A percentile compares a stretch with the other conserved stretches of the same genome.
Evolutionary conservation across 2,888 invertebrate species (phyloP).

Genomic region (Caenorhabditis sp.): DNA sequence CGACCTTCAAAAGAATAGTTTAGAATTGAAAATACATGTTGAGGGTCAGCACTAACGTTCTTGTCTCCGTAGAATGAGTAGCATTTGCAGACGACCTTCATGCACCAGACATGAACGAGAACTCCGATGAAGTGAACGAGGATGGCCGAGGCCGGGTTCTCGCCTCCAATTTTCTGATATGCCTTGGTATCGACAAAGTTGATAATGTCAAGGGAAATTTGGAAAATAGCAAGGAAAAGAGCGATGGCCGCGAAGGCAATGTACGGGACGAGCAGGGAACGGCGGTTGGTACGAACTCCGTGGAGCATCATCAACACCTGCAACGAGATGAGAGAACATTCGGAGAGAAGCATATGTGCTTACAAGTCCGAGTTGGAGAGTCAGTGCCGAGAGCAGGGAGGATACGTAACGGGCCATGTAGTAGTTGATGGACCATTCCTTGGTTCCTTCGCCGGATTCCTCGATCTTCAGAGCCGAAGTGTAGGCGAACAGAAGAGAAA

Average conservation of each 20-base stretch:
- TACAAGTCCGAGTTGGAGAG: slow-evolving; percentile 65
- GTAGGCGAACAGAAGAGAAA: slow-evolving; percentile 67
- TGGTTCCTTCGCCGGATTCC: slow-evolving; percentile 16
- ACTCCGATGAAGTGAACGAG: slow-evolving; percentile 71
- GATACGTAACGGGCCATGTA: slow-evolving; percentile 62
- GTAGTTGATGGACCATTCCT: slow-evolving; percentile 44
- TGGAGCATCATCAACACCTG: slow-evolving; percentile 75
- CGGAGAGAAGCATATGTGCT: not conserved
- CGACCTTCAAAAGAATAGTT: slow-evolving; percentile 59
- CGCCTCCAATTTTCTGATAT: slow-evolving; percentile 15
- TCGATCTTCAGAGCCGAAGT: slow-evolving; percentile 41
- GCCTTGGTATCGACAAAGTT: slow-evolving; percentile 59
- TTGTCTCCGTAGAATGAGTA: slow-evolving; percentile 78
- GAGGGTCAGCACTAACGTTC: slow-evolving; percentile 69
- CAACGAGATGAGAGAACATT: not conserved
- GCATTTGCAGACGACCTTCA: slow-evolving; percentile 77
- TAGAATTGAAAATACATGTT: not conserved
- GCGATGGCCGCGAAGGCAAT: slow-evolving; percentile 74
- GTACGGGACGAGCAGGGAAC: slow-evolving; percentile 75
- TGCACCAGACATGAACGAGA: slow-evolving; percentile 77
- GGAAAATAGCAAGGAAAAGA: slow-evolving; percentile 64
- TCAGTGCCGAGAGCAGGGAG: slow-evolving; percentile 65
- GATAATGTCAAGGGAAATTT: slow-evolving; percentile 69
- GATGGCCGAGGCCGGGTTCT: slow-evolving; percentile 53
- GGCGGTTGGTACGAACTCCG: slow-evolving; percentile 72